A percentile compares a stretch with the other conserved stretches of the same genome.
Conservation (phyloP, 2,888 invertebrate species). For the Gibbula magus region DNA sequence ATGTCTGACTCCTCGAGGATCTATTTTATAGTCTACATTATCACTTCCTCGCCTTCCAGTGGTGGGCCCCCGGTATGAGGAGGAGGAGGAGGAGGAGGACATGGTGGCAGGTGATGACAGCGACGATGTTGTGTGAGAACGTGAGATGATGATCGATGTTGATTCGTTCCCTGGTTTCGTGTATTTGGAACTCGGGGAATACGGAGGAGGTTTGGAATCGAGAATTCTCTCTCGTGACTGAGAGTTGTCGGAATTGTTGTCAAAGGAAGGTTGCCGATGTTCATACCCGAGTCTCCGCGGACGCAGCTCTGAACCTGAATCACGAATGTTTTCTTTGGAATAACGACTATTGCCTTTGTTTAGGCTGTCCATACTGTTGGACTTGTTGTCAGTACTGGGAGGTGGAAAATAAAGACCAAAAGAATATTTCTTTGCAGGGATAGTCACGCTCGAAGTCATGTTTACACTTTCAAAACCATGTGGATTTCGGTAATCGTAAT, state of each 20-base stretch:
- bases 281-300: slow-evolving; percentile 11
- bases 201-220: slow-evolving; percentile 13
- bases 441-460: slow-evolving; percentile 20
- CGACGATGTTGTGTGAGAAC: slow-evolving; percentile 37
- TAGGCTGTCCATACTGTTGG: slow-evolving; percentile 51
- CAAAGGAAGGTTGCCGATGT: slow-evolving; percentile 7
- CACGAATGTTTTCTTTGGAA: slow-evolving; percentile 10
- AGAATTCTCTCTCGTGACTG: neutral
- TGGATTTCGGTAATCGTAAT: slow-evolving; percentile 21
- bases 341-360: slow-evolving; percentile 32
- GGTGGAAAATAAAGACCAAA: slow-evolving; percentile 66
- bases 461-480: slow-evolving; percentile 9
- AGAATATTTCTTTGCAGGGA: slow-evolving; percentile 53
- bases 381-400: slow-evolving; percentile 42
- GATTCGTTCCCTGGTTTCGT: neutral
- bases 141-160: slow-evolving; percentile 27
- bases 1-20: slow-evolving; percentile 37
- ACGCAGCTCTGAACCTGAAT: neutral
- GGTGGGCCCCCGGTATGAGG: slow-evolving; percentile 18
- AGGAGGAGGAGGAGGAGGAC: neutral
- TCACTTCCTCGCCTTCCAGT: slow-evolving; percentile 14
- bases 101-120: slow-evolving; percentile 25
- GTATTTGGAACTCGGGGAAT: neutral
- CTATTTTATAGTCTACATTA: neutral
- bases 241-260: slow-evolving; percentile 16